Percentiles rank a stretch among this genome's conserved stretches.
phyloP scores from a whole-genome alignment of 2,113 vertebrate genomes.

The Carlito syrichta region DNA sequence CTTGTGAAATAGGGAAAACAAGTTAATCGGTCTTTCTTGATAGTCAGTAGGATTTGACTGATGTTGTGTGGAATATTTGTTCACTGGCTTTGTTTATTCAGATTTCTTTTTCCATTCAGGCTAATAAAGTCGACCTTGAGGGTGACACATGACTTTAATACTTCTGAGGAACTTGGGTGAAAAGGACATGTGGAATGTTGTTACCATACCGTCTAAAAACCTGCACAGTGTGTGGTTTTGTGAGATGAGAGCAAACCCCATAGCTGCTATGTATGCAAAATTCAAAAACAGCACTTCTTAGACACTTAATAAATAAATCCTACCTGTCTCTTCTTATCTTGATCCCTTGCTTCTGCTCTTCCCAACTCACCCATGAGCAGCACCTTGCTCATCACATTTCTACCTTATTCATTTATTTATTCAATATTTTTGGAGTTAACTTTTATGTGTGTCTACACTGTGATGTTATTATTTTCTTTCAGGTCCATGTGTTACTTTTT shows the following conservation, averaged over 20 bases:
- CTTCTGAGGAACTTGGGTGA: background rate
- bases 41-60: slow-evolving; percentile 37
- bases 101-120: slow-evolving; percentile 21
- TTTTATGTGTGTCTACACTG: background rate
- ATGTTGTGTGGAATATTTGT: slow-evolving; percentile 35
- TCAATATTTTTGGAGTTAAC: background rate
- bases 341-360: background rate
- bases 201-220: background rate
- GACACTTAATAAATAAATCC: background rate
- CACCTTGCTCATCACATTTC: background rate
- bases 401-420: background rate
- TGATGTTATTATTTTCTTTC: background rate
- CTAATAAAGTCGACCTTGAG: slow-evolving; percentile 45
- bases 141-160: slow-evolving; percentile 5
- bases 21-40: slow-evolving; percentile 53
- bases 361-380: background rate
- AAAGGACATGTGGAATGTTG: background rate
- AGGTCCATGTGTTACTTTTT: background rate
- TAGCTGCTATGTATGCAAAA: background rate
- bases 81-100: slow-evolving; percentile 53
- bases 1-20: slow-evolving; percentile 4
- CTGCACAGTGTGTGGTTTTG: background rate
- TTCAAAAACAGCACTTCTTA: background rate
- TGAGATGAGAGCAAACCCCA: background rate
- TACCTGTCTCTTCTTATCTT: background rate